Base-by-base conservation (phyloP, 1,140 invertebrate species). In the Heliconius hermathena region DNA sequence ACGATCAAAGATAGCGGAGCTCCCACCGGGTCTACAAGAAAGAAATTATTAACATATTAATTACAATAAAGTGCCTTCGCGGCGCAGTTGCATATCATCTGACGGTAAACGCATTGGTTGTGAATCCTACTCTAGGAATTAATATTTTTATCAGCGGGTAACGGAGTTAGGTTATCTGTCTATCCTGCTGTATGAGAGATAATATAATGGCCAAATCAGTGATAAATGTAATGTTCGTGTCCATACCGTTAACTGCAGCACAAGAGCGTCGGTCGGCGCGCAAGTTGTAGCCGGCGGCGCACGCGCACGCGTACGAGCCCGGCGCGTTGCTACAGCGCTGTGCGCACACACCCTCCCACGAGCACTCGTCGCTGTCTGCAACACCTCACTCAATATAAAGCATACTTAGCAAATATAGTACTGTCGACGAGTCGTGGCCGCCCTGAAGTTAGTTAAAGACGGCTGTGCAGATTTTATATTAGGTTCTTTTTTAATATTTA, bases 281-380 rank as follows among this genome's bases (percentile, higher is more conserved):
- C 79, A 96, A 95, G 77, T 91, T 90, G 92, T 98, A 98, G 2
- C 98, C 98, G 9, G 95, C 90, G 3, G 96, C 96, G 95, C 98
- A 98, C 70, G 95, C 95, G 94, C 98, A 99, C 29, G 94, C 90
- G 93, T 96, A 98, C 54, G 96, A 96, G 70, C 97, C 97, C 9
- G 94, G 92, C 13, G 95, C 96, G 91, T 98, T 98, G 78, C 90
- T 95, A 91, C 98, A 99, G 26, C 95, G 84, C 91, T 99, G 98
- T 86, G 97, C 97, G 92, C 98, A 99, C 20, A 96, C 95, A 36
- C 96, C 96, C 80, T 97, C 96, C 76, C 96, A 88, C 78, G 91
- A 87, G 90, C 98, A 98, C 91, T 98, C 97, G 91, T 98, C 95
- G 49, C 96, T 95, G 94, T 98, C 97, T 96, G 92, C 60, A 90